phyloP scores from a whole-genome alignment of 2,888 invertebrate genomes.

The Macroteleia sp. region DNA sequence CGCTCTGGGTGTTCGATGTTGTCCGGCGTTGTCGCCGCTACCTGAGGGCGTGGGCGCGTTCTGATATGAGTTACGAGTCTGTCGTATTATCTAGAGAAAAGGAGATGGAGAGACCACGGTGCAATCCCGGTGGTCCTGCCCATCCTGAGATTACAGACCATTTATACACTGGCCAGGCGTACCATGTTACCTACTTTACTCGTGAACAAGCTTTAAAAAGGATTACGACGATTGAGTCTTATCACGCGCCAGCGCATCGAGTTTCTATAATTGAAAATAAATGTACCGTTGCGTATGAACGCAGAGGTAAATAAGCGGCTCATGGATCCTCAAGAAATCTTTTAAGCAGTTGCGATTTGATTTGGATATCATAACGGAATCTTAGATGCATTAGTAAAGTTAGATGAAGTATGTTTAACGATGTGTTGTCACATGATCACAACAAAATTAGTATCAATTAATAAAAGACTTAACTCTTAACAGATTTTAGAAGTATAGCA shows the following conservation, averaged over 20 bases:
- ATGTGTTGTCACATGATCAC: too few relatives aligned
- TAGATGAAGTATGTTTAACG: too few relatives aligned
- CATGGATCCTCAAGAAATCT: neutral
- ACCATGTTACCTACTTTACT: slow-evolving; percentile 57
- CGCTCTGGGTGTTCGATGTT: slow-evolving; percentile 83
- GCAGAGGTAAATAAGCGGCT: slow-evolving; percentile 20
- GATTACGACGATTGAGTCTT: slow-evolving; percentile 55
- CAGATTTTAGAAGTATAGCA: too few relatives aligned
- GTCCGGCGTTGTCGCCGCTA: slow-evolving; percentile 82
- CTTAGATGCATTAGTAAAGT: too few relatives aligned
- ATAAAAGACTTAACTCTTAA: too few relatives aligned
- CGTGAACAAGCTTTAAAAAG: slow-evolving; percentile 50
- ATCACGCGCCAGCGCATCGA: slow-evolving; percentile 46
- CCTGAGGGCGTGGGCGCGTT: slow-evolving; percentile 82
- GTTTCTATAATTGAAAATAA: slow-evolving; percentile 60
- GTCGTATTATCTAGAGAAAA: slow-evolving; percentile 79
- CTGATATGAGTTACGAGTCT: slow-evolving; percentile 83
- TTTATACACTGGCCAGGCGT: slow-evolving; percentile 54
- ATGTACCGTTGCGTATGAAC: slow-evolving; percentile 21
- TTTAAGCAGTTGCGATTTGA: neutral
- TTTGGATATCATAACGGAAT: slow-evolving; percentile 1
- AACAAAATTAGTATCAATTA: too few relatives aligned
- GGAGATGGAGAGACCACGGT: slow-evolving; percentile 63
- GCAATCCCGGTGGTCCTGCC: slow-evolving; percentile 77
- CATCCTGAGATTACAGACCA: slow-evolving; percentile 58